phyloP scores from a whole-genome alignment of 2,888 invertebrate genomes.

The Onthophagus sagittarius region DNA sequence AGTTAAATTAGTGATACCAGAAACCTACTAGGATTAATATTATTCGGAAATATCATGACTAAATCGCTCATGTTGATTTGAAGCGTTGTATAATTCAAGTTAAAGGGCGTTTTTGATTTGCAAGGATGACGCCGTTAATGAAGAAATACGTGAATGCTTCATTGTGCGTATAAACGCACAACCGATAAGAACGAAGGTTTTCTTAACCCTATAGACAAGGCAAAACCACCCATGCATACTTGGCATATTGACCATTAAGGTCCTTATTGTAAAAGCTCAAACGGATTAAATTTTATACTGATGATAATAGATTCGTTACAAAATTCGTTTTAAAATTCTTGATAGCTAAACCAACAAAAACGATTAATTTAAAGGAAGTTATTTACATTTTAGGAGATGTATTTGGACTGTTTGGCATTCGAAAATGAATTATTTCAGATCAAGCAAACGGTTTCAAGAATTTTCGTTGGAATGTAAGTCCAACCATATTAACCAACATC shows the following conservation, averaged over 20 bases:
- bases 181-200: conserved; percentile 24
- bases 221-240: conserved; percentile 25
- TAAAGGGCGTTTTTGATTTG: too few relatives aligned
- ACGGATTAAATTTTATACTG: conserved; percentile 25
- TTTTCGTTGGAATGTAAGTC: conserved; percentile 27
- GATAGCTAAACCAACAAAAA: conserved; percentile 21
- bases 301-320: too few relatives aligned
- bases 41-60: too few relatives aligned
- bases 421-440: conserved; percentile 28
- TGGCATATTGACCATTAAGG: conserved; percentile 31
- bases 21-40: too few relatives aligned
- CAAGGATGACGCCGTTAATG: conserved; percentile 18
- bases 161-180: conserved; percentile 16
- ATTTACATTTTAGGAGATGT: background rate
- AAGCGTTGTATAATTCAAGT: too few relatives aligned
- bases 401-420: conserved; percentile 21
- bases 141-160: too few relatives aligned
- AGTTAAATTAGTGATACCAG: too few relatives aligned
- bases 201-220: conserved; percentile 29
- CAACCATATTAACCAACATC: too few relatives aligned
- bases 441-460: conserved; percentile 22
- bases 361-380: background rate
- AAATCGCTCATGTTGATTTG: too few relatives aligned
- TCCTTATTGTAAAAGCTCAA: conserved; percentile 24
- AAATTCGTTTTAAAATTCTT: conserved; percentile 28